Evolutionary conservation across 2,797 vertebrate genomes (phyloP), one percentile per base, ranked within the genome.

Genomic region (Cichlasoma orientale): DNA sequence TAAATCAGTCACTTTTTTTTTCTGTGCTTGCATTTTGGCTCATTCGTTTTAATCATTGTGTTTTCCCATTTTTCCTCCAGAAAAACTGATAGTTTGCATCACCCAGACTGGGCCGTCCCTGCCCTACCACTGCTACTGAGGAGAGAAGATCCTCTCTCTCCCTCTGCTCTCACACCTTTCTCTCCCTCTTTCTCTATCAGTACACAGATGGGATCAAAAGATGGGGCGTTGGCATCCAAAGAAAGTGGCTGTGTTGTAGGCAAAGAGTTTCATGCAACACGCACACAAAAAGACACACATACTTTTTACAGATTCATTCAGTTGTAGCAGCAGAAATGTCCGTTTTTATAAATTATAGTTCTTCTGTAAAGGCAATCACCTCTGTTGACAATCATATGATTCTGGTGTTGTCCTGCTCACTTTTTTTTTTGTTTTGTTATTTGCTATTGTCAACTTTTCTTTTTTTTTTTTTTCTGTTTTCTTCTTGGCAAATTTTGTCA

Each of bases 81-180:
- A 96, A 95, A 95, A 95, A 94, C 93, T 96, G 94, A 96, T 96
- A 31, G 94, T 96, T 89, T 96, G 94, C 93, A 95, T 95, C 90
- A 94, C 95, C 87, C 94, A 92, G 88, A 93, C 93, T 27, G 94
- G 94, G 91, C 94, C 92, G 12, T 89, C 91, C 78, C 88, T 91
- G 88, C 94, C 94, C 86, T 92, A 94, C 93, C 94, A 95, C 93
- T 95, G 94, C 94, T 95, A 95, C 94, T 96, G 94, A 95, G 90
- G 93, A 93, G 92, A 92, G 80, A 90, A 82, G 92, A 93, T 84
- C 87, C 90, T 87, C 83, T 84, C 82, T 77, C 77, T 78, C 83
- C 68, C 29, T n/a, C 9, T 56, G 56, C 72, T 56, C 73, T 14
- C 13, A 44, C 55, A 54, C 16, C 47, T 57, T 27, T 50, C 47